Base-by-base conservation (phyloP, 2,113 vertebrate species). In the Petroica traversi region DNA sequence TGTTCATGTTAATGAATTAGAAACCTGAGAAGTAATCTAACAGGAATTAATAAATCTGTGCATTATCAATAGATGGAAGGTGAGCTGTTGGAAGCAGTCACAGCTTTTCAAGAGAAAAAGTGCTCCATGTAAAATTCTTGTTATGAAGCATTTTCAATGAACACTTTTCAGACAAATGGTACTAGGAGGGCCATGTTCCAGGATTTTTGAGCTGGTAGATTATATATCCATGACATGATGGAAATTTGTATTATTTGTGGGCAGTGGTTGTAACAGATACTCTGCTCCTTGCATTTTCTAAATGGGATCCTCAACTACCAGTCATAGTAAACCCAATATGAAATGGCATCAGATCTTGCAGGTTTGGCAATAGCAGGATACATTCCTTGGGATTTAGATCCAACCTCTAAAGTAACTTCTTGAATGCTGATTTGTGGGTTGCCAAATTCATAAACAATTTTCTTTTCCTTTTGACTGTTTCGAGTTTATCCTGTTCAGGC, bases 281-380 rank as follows among this genome's bases (percentile, higher is more conserved):
- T 85, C 49, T 73, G 29, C 25, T 67, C 41, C 38, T 88, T 94
- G 38, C 64, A 51, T 91, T 95, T 97, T 91, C 74, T 61, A 92
- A 92, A 86, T 81, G 49, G 45, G 48, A 79, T 79, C 28, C 45
- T 86, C 89, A 52, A 49, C 62, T 88, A 48, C 46, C 79, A 76
- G 62, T 62, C 62, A 59, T 57, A 84, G 66, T 45, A 96, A 96
- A 96, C 90, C 90, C 78, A 80, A 8, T 48, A 79, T 81, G 90
- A 57, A 88, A 85, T 81, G 74, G 80, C 66, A 96, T 62, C 68
- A 91, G 45, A 95, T 92, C 58, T 73, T 89, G 36, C 46, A 76
- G 91, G 81, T 86, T 96, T 97, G 95, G 93, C 92, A 91, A 63
- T 38, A 58, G 52, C 63, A 62, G 19, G 66, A 84, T n/a, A n/a